These are phyloP conservation scores for Elaphurus davidianus DNA, from an alignment of 2,113 vertebrate genomes.

Conservation along the genomic window DNA sequence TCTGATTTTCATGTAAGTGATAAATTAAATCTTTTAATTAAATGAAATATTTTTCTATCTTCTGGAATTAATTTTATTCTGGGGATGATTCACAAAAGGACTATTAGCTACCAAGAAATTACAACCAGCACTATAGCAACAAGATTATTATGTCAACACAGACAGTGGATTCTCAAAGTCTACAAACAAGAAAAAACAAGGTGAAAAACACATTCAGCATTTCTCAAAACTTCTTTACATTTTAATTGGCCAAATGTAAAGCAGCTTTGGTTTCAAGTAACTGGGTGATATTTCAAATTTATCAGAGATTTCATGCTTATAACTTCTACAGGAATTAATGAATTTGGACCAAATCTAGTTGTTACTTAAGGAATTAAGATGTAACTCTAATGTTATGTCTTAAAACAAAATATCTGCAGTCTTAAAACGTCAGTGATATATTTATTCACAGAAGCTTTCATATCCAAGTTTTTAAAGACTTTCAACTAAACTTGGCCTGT, in stretches of 20 bases:
- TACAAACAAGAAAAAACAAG: conserved; percentile 29
- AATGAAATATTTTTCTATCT: neutral
- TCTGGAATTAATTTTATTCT: conserved; percentile 27
- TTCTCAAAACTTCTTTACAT: neutral
- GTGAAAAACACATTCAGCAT: neutral
- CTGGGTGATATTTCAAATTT: neutral
- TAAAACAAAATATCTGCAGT: neutral
- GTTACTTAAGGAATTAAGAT: neutral
- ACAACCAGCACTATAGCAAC: neutral
- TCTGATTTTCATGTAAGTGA: neutral
- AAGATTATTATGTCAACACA: neutral
- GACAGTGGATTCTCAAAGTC: neutral
- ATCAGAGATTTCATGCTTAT: neutral
- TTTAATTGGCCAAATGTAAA: neutral
- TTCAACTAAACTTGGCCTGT: conserved; percentile 12
- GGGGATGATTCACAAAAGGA: neutral
- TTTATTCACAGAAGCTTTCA: neutral
- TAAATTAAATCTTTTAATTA: neutral
- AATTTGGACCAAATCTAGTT: neutral
- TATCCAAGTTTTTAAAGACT: conserved; percentile 18
- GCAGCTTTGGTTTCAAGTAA: neutral
- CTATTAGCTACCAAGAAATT: neutral
- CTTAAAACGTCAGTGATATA: neutral
- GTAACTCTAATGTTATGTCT: neutral
- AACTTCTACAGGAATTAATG: conserved; percentile 20